phyloP scores from a whole-genome alignment of 2,888 invertebrate genomes.

The Drosophila borborema region DNA sequence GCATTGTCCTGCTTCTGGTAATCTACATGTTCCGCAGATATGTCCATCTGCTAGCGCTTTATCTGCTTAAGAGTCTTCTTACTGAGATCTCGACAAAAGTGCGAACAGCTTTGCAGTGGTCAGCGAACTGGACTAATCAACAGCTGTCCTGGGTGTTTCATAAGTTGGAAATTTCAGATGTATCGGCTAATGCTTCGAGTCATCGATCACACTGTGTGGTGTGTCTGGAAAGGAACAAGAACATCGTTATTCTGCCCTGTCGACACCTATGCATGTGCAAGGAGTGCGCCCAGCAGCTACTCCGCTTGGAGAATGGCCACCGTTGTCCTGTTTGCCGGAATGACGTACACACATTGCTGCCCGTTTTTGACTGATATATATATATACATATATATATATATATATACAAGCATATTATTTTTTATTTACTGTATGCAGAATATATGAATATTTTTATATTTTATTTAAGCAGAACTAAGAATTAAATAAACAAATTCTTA shows the following conservation, averaged over 20 bases:
- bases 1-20: constrained; percentile 42
- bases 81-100: constrained; percentile 13
- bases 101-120: constrained; percentile 11
- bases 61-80: constrained; percentile 15
- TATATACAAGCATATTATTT: neutral
- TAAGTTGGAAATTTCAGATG: neutral
- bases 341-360: constrained; percentile 26
- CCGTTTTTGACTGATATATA: constrained; percentile 39
- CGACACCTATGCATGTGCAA: constrained; percentile 65
- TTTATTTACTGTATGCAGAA: neutral
- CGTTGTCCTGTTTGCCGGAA: constrained; percentile 61
- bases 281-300: constrained; percentile 45
- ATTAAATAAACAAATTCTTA: neutral
- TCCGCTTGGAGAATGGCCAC: neutral
- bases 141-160: constrained; percentile 26
- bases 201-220: constrained; percentile 46
- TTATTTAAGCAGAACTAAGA: neutral
- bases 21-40: constrained; percentile 58
- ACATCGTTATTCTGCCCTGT: constrained; percentile 60
- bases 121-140: constrained; percentile 10
- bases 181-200: neutral
- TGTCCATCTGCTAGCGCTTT: constrained; percentile 22
- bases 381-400: too few relatives aligned
- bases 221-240: constrained; percentile 50
- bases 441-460: neutral